Percentiles rank a stretch among this genome's conserved stretches.
These are phyloP conservation scores for Pampusana beccarii DNA, from an alignment of 2,113 vertebrate species.

Conservation along the genomic window DNA sequence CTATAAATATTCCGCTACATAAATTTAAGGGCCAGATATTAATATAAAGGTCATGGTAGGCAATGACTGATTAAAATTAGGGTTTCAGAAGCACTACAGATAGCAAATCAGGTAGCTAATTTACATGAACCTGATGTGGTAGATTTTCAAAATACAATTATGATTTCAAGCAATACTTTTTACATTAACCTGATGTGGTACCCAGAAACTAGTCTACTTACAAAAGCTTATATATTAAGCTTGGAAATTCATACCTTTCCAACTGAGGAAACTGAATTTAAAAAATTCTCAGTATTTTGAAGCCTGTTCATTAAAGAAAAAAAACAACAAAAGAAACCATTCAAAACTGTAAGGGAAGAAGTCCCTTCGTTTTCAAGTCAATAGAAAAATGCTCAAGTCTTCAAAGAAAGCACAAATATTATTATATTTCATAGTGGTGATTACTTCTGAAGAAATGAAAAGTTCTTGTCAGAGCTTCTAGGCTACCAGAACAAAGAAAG, in stretches of 20 bases:
- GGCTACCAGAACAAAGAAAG: not conserved
- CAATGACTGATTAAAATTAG: slow-evolving; percentile 43
- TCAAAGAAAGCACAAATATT: not conserved
- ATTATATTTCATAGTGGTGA: not conserved
- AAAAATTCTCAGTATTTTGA: not conserved
- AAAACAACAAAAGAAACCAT: too few species aligned
- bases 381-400: not conserved
- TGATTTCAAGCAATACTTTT: not conserved
- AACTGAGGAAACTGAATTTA: not conserved
- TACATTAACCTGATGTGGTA: not conserved
- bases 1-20: slow-evolving; percentile 60
- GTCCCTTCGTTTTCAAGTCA: not conserved
- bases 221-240: not conserved
- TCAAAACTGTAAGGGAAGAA: not conserved
- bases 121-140: too few species aligned
- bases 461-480: not conserved
- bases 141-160: not conserved
- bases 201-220: not conserved
- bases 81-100: slow-evolving; percentile 63
- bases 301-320: not conserved
- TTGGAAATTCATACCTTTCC: not conserved
- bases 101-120: slow-evolving; percentile 67
- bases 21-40: slow-evolving; percentile 51
- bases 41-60: slow-evolving; percentile 41
- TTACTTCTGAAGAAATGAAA: not conserved